Conservation (phyloP, 1,140 invertebrate species). For the Drosophila ercepeae region DNA sequence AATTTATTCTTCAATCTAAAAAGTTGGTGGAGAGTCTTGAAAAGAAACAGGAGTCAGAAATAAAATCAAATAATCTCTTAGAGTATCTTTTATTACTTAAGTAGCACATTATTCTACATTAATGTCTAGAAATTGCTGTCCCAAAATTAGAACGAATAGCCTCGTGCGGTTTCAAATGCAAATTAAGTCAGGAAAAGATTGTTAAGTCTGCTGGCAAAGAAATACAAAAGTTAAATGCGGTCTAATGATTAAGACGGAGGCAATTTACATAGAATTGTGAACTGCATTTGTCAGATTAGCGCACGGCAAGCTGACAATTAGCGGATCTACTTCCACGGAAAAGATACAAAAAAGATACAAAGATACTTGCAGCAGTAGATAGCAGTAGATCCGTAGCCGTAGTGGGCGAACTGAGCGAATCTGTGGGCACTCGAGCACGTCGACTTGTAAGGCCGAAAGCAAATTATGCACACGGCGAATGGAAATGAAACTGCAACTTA, state of each 20-base stretch:
- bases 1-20: background rate
- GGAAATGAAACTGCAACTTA: conserved; percentile 46
- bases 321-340: conserved; percentile 68
- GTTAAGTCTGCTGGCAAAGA: background rate
- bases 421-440: conserved; percentile 72
- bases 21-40: background rate
- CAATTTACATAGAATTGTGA: conserved; percentile 51
- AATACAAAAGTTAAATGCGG: conserved; percentile 21
- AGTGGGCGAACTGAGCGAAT: conserved; percentile 39
- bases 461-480: conserved; percentile 58
- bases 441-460: conserved; percentile 54
- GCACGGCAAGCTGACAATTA: conserved; percentile 71
- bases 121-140: conserved; percentile 22
- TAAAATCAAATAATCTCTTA: background rate
- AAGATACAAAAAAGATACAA: background rate
- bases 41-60: background rate
- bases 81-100: background rate
- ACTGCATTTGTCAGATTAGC: conserved; percentile 63
- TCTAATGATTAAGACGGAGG: conserved; percentile 32
- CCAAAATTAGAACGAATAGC: conserved; percentile 45
- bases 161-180: conserved; percentile 35
- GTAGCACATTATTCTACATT: conserved; percentile 7
- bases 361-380: conserved; percentile 26
- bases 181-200: conserved; percentile 57
- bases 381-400: conserved; percentile 14